These are phyloP conservation scores for Diceros bicornis DNA, from an alignment of 2,797 vertebrate genomes.

Conservation along the genomic window DNA sequence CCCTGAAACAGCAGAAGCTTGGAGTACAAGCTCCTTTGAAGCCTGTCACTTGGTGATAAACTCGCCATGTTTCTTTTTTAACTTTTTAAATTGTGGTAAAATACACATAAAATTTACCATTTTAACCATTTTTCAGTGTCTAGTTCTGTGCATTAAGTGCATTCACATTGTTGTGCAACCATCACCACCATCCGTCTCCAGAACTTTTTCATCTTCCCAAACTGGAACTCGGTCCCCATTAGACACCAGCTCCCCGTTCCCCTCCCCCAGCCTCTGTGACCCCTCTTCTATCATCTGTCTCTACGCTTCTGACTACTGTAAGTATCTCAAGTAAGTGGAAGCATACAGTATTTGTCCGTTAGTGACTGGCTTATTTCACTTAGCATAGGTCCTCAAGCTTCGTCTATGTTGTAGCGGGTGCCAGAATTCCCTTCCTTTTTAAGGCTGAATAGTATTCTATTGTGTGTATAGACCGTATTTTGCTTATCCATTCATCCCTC, in stretches of 20 bases:
- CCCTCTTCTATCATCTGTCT: not conserved
- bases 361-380: too few species aligned
- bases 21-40: not conserved
- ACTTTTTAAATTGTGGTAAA: not conserved
- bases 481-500: not conserved
- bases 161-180: not conserved
- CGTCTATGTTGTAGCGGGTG: not conserved
- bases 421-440: not conserved
- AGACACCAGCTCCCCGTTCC: too few species aligned
- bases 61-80: not conserved
- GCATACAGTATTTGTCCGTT: not conserved
- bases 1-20: not conserved
- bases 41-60: not conserved
- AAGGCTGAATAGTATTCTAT: too few species aligned
- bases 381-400: not conserved
- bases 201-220: not conserved
- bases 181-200: not conserved
- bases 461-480: not conserved
- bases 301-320: not conserved
- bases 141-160: accelerated
- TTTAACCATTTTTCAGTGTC: not conserved
- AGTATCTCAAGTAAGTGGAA: not conserved
- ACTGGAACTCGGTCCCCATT: too few species aligned
- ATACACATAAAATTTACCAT: not conserved
- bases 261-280: not conserved